These are phyloP conservation scores for Caloenas nicobarica DNA, from an alignment of 2,113 vertebrate species.

Conservation along the genomic window DNA sequence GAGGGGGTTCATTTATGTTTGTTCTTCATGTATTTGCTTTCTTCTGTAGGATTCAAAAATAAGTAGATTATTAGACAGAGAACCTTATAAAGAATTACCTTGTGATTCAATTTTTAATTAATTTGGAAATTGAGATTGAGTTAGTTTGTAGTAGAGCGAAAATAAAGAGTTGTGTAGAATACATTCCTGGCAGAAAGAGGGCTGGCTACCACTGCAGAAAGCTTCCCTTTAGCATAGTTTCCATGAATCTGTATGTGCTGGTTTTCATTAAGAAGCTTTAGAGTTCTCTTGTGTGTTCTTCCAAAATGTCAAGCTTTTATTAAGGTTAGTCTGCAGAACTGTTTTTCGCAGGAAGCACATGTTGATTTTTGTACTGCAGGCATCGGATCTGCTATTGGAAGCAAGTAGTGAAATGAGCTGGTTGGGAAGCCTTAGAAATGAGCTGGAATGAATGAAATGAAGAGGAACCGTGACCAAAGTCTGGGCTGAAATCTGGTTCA, in stretches of 20 bases:
- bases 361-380: conserved; percentile 1
- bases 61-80: background rate
- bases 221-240: conserved; percentile 60
- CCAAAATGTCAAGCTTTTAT: conserved; percentile 26
- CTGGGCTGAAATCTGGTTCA: background rate
- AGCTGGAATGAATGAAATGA: background rate
- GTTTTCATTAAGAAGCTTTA: conserved; percentile 65
- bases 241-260: conserved; percentile 43
- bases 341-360: background rate
- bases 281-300: conserved; percentile 45
- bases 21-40: background rate
- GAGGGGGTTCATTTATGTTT: background rate
- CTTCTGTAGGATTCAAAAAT: background rate
- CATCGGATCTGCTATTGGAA: background rate
- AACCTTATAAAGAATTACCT: background rate
- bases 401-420: background rate
- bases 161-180: background rate
- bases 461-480: background rate
- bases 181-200: background rate
- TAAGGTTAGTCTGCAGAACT: conserved; percentile 20
- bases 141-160: background rate
- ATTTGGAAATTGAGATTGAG: background rate
- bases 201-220: conserved; percentile 14
- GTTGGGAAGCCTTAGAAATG: background rate
- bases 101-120: background rate